Evolutionary conservation across 2,888 invertebrate genomes (phyloP), one percentile per base, ranked within the genome.

Genomic region (Eupithecia exiguata): DNA sequence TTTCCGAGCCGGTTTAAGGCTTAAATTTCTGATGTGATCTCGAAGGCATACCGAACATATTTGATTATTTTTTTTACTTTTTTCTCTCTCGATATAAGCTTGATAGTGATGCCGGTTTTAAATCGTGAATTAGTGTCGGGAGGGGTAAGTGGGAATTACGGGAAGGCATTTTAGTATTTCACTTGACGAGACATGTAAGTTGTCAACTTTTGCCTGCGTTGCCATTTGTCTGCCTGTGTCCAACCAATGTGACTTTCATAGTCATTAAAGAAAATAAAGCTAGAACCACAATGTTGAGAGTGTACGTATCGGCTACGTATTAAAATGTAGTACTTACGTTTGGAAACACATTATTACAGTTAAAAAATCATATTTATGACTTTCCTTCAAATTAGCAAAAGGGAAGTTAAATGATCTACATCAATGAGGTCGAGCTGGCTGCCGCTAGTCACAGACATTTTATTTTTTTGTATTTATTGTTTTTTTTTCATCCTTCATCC

Each of bases 21-120:
- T 92, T 91, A 91, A 91, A 90, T 91, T 92, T 92, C 92, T 89
- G 94, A 94, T 94, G 90, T 90, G 92, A 94, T 93, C 93, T 91
- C 88, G 84, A 87, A 88, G 87, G 93, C 94, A 94, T 94, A 91
- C 94, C 94, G 87, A 88, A 89, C 94, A 94, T 94, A 91, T 92
- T 94, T 92, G 92, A 92, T 89, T 91, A 85, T 88, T 91, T 87
- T 86, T 62, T 87, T 88, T 85, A 86, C 84, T 88, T 89, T 89
- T 89, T 86, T 84, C 83, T 82, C 81, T 83, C 84, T 84, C 83
- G 87, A 88, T 89, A 91, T 92, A 92, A 91, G 90, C 89, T 89
- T 88, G 90, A 90, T 86, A 86, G 87, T 85, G 88, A 83, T 84
- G 87, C 87, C 79, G 79, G 84, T 81, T 84, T 78, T 77, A 79